A percentile compares a stretch with the other conserved stretches of the same genome.
These are phyloP conservation scores for Panthera tigris DNA, from an alignment of 2,113 vertebrate genomes.

Conservation along the genomic window DNA sequence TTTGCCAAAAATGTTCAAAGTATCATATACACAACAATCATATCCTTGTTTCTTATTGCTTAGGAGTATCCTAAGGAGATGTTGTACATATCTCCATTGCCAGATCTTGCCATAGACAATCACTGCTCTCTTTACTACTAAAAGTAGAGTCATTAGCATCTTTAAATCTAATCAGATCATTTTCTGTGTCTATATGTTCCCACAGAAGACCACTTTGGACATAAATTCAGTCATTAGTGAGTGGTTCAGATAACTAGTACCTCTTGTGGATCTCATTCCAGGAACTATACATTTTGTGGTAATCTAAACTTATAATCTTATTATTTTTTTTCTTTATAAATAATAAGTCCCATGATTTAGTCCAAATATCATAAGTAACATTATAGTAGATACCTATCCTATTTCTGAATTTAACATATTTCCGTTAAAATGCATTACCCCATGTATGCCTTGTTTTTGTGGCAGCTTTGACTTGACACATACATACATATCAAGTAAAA, in stretches of 20 bases:
- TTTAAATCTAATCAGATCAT: background rate
- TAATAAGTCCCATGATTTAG: background rate
- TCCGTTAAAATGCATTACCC: background rate
- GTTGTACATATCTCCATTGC: background rate
- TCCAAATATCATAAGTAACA: background rate
- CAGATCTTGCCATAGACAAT: background rate
- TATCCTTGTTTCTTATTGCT: background rate
- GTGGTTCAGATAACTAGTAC: background rate
- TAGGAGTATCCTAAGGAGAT: background rate
- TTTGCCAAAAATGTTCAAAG: background rate
- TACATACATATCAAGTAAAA: background rate
- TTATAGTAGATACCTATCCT: background rate
- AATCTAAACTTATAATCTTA: background rate
- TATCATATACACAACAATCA: background rate
- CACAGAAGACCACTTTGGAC: background rate
- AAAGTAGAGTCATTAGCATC: background rate
- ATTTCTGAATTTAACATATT: background rate
- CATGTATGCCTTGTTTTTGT: background rate
- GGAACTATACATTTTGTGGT: background rate
- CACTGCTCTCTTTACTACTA: background rate
- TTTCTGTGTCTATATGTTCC: background rate
- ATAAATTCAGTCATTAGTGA: background rate
- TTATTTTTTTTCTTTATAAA: background rate
- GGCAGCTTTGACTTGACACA: background rate
- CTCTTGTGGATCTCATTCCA: background rate